Percentiles rank a stretch among this genome's conserved stretches.
Evolutionary conservation across 2,113 vertebrate species (phyloP).

Genomic region (Psephotus haematonotus): DNA sequence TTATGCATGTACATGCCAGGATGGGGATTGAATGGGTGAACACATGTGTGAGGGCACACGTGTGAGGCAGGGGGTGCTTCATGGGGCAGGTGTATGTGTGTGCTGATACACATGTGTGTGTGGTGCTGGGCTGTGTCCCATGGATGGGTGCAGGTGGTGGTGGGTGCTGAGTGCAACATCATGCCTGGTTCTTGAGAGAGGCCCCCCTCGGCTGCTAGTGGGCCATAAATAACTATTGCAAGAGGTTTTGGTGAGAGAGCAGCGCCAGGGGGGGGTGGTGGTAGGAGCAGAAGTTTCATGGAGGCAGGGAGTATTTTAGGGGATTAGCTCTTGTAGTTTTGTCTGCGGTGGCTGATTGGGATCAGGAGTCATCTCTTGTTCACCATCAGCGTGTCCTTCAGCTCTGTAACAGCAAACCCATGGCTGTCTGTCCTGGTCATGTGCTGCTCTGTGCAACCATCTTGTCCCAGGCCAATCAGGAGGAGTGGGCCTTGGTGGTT

Average conservation of each 20-base stretch:
- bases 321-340: background rate
- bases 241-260: background rate
- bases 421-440: background rate
- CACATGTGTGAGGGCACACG: background rate
- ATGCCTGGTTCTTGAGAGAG: background rate
- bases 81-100: rapidly evolving
- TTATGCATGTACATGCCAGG: rapidly evolving
- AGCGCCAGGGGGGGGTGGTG: background rate
- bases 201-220: background rate
- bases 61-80: background rate
- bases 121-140: background rate
- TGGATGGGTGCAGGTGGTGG: background rate
- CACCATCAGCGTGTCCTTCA: background rate
- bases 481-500: background rate
- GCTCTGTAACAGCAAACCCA: background rate
- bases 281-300: background rate
- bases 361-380: background rate
- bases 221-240: background rate
- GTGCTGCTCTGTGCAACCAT: background rate
- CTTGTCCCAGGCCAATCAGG: background rate
- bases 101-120: background rate
- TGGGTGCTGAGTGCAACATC: background rate
- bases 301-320: rapidly evolving
- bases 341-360: rapidly evolving
- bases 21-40: background rate